These are phyloP conservation scores for Drosophila crucigera DNA, from an alignment of 2,888 invertebrate genomes.

Conservation along the genomic window DNA sequence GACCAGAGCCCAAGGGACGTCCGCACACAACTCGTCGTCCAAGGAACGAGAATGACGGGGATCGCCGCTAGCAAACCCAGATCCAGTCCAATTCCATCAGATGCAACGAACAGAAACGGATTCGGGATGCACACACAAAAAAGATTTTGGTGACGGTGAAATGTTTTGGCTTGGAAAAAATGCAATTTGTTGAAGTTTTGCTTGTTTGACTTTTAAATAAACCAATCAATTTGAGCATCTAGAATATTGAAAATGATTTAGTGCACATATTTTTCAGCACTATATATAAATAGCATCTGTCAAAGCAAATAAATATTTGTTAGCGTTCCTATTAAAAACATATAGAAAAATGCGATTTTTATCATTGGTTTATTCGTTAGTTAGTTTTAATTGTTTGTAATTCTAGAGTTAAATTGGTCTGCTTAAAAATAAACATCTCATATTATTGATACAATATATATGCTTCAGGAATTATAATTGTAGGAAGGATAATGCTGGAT, in stretches of 20 bases:
- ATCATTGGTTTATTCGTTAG: slow-evolving; percentile 69
- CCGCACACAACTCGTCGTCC: slow-evolving; percentile 82
- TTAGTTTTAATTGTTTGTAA: slow-evolving; percentile 56
- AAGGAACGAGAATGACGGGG: slow-evolving; percentile 63
- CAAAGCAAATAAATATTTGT: neutral
- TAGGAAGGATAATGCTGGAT: slow-evolving; percentile 34
- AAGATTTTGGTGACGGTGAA: slow-evolving; percentile 70
- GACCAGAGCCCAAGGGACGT: slow-evolving; percentile 81
- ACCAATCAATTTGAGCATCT: neutral
- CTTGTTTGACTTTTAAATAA: slow-evolving; percentile 54
- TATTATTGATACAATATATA: slow-evolving; percentile 61
- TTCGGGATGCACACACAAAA: slow-evolving; percentile 34
- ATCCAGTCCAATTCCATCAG: slow-evolving; percentile 10
- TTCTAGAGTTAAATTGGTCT: slow-evolving; percentile 79
- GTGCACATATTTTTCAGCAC: neutral
- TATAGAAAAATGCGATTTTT: slow-evolving; percentile 7
- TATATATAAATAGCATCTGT: neutral
- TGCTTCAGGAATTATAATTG: slow-evolving; percentile 33
- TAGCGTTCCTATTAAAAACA: neutral
- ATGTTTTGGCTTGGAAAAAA: slow-evolving; percentile 71
- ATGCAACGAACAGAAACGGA: slow-evolving; percentile 49
- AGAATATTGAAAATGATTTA: neutral
- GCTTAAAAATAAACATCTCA: slow-evolving; percentile 68
- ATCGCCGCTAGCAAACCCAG: slow-evolving; percentile 73
- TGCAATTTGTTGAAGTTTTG: slow-evolving; percentile 80